phyloP scores from a whole-genome alignment of 92 coral and sea anemone genomes.

The Muricea muricata region DNA sequence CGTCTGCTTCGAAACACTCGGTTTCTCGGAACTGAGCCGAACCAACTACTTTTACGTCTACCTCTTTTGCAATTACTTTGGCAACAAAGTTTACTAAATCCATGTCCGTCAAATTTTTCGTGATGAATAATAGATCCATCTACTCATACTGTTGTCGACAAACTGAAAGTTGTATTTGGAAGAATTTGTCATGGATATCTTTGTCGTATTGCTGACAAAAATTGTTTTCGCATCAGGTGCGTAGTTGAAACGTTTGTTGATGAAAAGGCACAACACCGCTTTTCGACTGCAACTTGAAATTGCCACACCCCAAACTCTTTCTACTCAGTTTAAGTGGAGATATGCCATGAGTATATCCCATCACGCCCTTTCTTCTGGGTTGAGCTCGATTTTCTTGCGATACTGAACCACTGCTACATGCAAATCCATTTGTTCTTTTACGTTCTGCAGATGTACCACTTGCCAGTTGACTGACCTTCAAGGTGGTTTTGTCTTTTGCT shows the following conservation, averaged over 20 bases:
- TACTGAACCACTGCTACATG: neutral
- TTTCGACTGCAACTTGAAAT: slow-evolving; percentile 35
- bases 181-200: slow-evolving; percentile 35
- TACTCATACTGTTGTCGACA: slow-evolving; percentile 1
- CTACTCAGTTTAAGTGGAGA: slow-evolving; percentile 46
- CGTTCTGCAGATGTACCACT: neutral
- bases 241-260: slow-evolving; percentile 28
- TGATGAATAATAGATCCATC: neutral
- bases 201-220: slow-evolving; percentile 56
- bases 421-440: slow-evolving; percentile 2
- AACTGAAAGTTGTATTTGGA: slow-evolving; percentile 59
- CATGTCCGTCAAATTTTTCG: neutral
- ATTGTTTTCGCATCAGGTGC: slow-evolving; percentile 39
- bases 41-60: slow-evolving; percentile 1
- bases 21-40: slow-evolving; percentile 2
- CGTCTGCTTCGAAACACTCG: slow-evolving; percentile 9
- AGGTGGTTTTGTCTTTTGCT: slow-evolving; percentile 1
- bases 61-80: slow-evolving; percentile 11
- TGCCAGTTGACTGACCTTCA: neutral
- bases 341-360: slow-evolving; percentile 39
- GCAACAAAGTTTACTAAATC: neutral
- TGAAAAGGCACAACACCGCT: slow-evolving; percentile 34
- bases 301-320: slow-evolving; percentile 32
- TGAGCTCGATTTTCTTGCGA: neutral
- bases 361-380: neutral